Percentiles rank a stretch among this genome's conserved stretches.
These are phyloP conservation scores for Leptoclinus maculatus DNA, from an alignment of 2,797 vertebrate genomes.

Conservation along the genomic window DNA sequence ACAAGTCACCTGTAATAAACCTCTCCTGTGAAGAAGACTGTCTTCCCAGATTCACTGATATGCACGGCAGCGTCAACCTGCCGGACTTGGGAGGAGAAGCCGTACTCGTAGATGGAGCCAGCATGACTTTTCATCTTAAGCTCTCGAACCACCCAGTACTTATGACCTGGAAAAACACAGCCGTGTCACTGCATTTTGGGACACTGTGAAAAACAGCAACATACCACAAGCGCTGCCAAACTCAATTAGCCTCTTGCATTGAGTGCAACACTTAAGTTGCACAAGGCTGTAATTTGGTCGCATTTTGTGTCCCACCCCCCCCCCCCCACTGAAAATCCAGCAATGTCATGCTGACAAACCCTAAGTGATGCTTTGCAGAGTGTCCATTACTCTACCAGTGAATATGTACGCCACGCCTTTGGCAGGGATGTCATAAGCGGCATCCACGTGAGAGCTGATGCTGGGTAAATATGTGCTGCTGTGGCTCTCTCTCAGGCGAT, in stretches of 20 bases:
- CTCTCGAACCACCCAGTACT: constrained; percentile 79
- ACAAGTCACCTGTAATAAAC: constrained; percentile 76
- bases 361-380: constrained; percentile 63
- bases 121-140: constrained; percentile 68
- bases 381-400: constrained; percentile 75
- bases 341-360: constrained; percentile 69
- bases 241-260: constrained; percentile 54
- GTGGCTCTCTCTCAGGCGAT: constrained; percentile 63
- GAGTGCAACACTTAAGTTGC: constrained; percentile 64
- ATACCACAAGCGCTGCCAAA: constrained; percentile 58
- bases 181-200: constrained; percentile 58
- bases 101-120: constrained; percentile 76
- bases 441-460: constrained; percentile 68
- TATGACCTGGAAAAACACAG: constrained; percentile 77
- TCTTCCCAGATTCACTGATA: constrained; percentile 69
- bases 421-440: constrained; percentile 75
- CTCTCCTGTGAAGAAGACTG: constrained; percentile 73
- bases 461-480: constrained; percentile 64
- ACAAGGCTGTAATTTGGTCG: constrained; percentile 72
- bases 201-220: constrained; percentile 60
- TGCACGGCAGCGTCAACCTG: constrained; percentile 75
- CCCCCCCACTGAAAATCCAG: constrained; percentile 52
- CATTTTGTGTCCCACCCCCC: constrained; percentile 35
- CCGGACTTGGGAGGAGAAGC: constrained; percentile 69
- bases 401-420: constrained; percentile 75